Evolutionary conservation across 1,140 invertebrate species (phyloP).

Genomic region (Chymomyza costata): DNA sequence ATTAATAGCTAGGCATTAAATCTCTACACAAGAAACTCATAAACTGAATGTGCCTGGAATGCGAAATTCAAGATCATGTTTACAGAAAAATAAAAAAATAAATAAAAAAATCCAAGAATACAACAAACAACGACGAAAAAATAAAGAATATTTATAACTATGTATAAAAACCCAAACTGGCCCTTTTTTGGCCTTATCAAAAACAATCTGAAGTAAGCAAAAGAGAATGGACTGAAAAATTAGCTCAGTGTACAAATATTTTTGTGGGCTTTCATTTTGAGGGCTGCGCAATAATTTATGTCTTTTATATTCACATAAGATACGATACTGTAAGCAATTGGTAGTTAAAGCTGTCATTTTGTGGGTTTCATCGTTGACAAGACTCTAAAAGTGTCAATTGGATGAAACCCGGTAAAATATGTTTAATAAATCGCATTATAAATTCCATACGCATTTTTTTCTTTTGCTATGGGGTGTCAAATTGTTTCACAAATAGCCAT

Average conservation of each 20-base stretch:
- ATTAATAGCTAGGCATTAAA: not conserved
- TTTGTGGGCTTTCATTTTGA: too few relatives aligned
- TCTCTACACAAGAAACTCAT: not conserved
- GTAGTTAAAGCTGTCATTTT: too few relatives aligned
- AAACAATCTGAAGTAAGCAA: slow-evolving; percentile 25
- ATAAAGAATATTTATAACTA: too few relatives aligned
- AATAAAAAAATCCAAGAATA: slow-evolving; percentile 19
- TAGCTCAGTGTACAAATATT: not conserved
- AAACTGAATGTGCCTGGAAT: slow-evolving; percentile 22
- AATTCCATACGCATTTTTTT: slow-evolving; percentile 26
- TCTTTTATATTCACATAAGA: too few relatives aligned
- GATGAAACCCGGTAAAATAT: not conserved
- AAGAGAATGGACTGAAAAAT: not conserved
- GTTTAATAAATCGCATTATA: not conserved
- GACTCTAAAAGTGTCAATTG: too few relatives aligned
- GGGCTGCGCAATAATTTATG: too few relatives aligned
- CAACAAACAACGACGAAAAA: too few relatives aligned
- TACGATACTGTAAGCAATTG: too few relatives aligned
- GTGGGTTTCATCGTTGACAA: too few relatives aligned
- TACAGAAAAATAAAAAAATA: not conserved
- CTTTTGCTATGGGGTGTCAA: slow-evolving; percentile 33
- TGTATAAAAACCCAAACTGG: slow-evolving; percentile 2
- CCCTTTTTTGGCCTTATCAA: slow-evolving; percentile 14
- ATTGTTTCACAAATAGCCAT: slow-evolving; percentile 22
- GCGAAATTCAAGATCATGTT: slow-evolving; percentile 39